phyloP scores from a whole-genome alignment of 2,888 invertebrate genomes.

The Rotaria sp. region DNA sequence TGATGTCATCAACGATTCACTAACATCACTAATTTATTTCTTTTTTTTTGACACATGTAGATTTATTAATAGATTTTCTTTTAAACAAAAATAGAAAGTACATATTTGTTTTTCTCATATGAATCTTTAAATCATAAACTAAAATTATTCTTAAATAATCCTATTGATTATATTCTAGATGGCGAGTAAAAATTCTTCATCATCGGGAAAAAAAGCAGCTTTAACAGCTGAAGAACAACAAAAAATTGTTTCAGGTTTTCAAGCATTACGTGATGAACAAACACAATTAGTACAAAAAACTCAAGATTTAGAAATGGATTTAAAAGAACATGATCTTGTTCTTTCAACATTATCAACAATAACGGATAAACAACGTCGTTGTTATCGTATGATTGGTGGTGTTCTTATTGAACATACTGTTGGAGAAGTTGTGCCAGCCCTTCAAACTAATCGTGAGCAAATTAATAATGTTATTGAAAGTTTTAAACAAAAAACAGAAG shows the following conservation, averaged over 20 bases:
- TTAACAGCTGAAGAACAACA: conserved; percentile 56
- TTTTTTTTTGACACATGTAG: not conserved
- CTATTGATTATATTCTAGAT: not conserved
- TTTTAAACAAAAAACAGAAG: not conserved
- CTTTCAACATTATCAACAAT: conserved; percentile 81
- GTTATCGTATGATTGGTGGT: conserved; percentile 86
- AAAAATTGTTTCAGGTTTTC: conserved; percentile 78
- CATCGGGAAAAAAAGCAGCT: conserved; percentile 15
- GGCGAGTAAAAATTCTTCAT: not conserved
- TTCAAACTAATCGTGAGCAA: conserved; percentile 70
- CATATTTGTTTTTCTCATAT: too few relatives aligned
- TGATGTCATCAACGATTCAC: not conserved
- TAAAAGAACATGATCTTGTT: conserved; percentile 94
- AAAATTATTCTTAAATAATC: not conserved
- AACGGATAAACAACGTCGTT: conserved; percentile 69
- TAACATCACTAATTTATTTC: not conserved
- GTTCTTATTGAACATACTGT: conserved; percentile 85
- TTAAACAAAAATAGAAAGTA: too few relatives aligned
- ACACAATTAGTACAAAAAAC: conserved; percentile 76
- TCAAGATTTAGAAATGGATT: conserved; percentile 82
- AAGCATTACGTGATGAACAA: conserved; percentile 77
- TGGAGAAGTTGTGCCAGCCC: conserved; percentile 76
- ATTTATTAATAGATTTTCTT: not conserved
- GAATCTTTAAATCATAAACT: too few relatives aligned
- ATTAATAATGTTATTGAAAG: conserved; percentile 50